Evolutionary conservation across 2,888 invertebrate genomes (phyloP).

Genomic region (Volucella inanis): DNA sequence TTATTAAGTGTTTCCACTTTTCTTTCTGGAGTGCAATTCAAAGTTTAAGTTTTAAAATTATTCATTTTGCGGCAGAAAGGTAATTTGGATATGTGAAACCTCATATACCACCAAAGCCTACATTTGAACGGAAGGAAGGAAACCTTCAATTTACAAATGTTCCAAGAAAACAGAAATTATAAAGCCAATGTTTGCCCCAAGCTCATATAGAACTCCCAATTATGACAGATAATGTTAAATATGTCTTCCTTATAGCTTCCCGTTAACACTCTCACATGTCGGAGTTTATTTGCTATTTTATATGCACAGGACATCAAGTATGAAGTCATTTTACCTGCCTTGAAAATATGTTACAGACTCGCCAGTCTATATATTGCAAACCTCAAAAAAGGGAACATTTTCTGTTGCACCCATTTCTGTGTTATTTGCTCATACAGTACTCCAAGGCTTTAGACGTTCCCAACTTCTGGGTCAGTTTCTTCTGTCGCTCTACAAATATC

Average conservation of each 20-base stretch:
- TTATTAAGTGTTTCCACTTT: too few relatives aligned
- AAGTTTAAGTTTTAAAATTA: too few relatives aligned
- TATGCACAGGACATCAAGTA: background rate
- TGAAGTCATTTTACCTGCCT: background rate
- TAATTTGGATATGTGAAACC: too few relatives aligned
- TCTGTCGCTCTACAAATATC: background rate
- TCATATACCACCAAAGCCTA: too few relatives aligned
- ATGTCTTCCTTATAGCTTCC: conserved; percentile 17
- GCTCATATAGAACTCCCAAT: too few relatives aligned
- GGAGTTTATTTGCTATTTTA: conserved; percentile 8
- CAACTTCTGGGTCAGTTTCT: background rate
- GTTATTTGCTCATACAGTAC: background rate
- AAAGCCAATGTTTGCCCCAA: too few relatives aligned
- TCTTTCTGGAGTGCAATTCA: too few relatives aligned
- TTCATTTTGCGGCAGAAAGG: too few relatives aligned
- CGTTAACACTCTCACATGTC: conserved; percentile 25
- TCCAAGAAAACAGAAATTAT: too few relatives aligned
- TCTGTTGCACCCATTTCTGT: conserved; percentile 3
- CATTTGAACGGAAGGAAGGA: too few relatives aligned
- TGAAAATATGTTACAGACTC: background rate
- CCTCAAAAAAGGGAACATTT: background rate
- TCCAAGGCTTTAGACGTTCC: background rate
- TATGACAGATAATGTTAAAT: background rate
- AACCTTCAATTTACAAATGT: too few relatives aligned
- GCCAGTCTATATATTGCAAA: conserved; percentile 24